Evolutionary conservation across 2,888 invertebrate species (phyloP).

Genomic region (Epirrita christyi): DNA sequence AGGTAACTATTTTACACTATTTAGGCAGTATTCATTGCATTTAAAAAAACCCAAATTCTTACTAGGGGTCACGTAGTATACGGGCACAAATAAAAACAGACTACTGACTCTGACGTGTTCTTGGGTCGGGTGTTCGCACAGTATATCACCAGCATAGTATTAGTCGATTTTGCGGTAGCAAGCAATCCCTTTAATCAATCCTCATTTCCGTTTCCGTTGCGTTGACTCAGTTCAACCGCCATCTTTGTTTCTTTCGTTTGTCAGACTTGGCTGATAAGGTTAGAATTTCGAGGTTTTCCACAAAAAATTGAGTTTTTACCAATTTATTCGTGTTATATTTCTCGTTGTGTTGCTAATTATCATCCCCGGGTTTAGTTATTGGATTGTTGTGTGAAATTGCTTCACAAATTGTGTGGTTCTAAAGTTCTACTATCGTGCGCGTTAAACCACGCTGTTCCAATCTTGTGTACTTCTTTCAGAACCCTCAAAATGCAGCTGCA

Average conservation of each 20-base stretch:
- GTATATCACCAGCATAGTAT: too few relatives aligned
- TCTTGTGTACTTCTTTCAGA: constrained; percentile 67
- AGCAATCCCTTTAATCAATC: constrained; percentile 18
- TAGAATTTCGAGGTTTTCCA: constrained; percentile 53
- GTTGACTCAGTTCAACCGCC: constrained; percentile 44
- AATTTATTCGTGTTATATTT: constrained; percentile 13
- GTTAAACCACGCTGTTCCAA: constrained; percentile 70
- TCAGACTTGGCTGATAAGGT: constrained; percentile 78
- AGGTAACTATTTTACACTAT: too few relatives aligned
- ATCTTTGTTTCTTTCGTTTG: constrained; percentile 81
- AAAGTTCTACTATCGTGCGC: constrained; percentile 26
- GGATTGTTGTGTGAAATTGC: constrained; percentile 11
- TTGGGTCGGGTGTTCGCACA: too few relatives aligned
- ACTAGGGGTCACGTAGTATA: too few relatives aligned
- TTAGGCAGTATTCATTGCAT: too few relatives aligned
- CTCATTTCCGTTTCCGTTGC: constrained; percentile 49
- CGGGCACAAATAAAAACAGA: too few relatives aligned
- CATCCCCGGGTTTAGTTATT: background rate
- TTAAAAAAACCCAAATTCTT: too few relatives aligned
- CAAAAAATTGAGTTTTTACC: constrained; percentile 26
- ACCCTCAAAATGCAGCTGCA: constrained; percentile 91
- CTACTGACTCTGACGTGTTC: too few relatives aligned
- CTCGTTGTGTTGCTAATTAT: constrained; percentile 7
- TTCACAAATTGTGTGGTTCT: constrained; percentile 8
- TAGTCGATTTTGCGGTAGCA: constrained; percentile 12